Base-by-base conservation (phyloP, 2,797 vertebrate genomes). In the Oceanodroma leucorhoa region DNA sequence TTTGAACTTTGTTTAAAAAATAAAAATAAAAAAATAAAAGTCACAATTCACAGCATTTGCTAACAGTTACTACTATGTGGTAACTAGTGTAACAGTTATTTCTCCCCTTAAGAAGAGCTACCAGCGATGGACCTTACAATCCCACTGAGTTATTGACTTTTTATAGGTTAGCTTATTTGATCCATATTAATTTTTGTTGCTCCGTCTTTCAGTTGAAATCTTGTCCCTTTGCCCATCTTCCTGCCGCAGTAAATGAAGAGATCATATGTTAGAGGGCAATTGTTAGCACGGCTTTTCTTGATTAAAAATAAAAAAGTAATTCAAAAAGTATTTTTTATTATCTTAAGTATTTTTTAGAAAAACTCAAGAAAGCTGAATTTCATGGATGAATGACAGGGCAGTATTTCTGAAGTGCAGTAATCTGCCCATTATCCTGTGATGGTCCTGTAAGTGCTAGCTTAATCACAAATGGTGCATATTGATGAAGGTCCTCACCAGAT, bases 401-500 rank as follows among this genome's bases (percentile, higher is more conserved):
- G 62, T 77, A 48, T 57, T 78, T 80, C 66, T 78, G 38, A 80
- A 67, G 19, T 64, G 38, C 55, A 84, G 65, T 88, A 73, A 93
- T 57, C 53, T 75, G 24, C 71, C 32, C 50, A 54, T 95, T 95
- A 88, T 73, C 78, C 79, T 78, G 14, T 53, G 83, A 76, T 65
- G 70, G 77, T 78, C 45, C 93, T 94, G 66, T 73, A 94, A 94
- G 70, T 80, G 76, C 43, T 90, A 90, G 85, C 88, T 92, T 92
- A 94, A 96, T 94, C 89, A 95, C 61, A 94, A 93, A n/a, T 40
- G 24, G 69, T 90, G 72, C 95, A 86, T 92, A 92, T 92, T 96
- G 97, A 94, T 60, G 69, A 95, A 92, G 54, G 62, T 75, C 41
- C 85, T 65, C 72, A 51, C 24, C 76, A 95, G 72, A 95, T 80